A percentile compares a stretch with the other conserved stretches of the same genome.
These are phyloP conservation scores for Phenganax stokvisi DNA, from an alignment of 92 coral and sea anemone species.

Conservation along the genomic window DNA sequence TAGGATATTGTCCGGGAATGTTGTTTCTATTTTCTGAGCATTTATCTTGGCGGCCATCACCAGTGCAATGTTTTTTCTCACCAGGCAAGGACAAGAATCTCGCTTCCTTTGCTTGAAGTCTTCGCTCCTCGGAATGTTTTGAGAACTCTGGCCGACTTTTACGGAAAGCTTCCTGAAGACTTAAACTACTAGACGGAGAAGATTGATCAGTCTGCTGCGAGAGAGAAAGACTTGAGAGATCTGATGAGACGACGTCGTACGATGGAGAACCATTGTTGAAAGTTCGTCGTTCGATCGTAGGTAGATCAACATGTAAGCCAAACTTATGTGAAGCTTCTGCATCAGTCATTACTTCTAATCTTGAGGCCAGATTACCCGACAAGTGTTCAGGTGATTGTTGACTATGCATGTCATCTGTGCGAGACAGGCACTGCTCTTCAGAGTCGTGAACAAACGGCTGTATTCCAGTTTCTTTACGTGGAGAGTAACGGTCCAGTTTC, in stretches of 20 bases:
- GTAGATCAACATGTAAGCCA: slow-evolving; percentile 1
- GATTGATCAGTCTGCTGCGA: slow-evolving; percentile 12
- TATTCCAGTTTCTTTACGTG: not conserved
- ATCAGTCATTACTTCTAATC: not conserved
- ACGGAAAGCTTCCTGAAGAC: slow-evolving; percentile 60
- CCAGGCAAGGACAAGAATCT: slow-evolving; percentile 37
- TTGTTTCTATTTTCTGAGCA: not conserved
- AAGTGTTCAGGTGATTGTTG: not conserved
- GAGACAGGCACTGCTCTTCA: not conserved
- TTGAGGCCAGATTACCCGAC: not conserved
- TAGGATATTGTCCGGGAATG: not conserved
- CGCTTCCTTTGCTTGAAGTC: slow-evolving; percentile 48
- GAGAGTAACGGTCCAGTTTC: not conserved
- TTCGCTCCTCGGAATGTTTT: slow-evolving; percentile 52
- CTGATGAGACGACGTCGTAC: slow-evolving; percentile 16
- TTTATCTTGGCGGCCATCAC: not conserved
- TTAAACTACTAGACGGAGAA: not conserved
- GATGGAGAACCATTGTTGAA: not conserved
- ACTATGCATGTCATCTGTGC: not conserved
- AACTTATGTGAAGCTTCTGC: slow-evolving; percentile 4
- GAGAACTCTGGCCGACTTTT: slow-evolving; percentile 46
- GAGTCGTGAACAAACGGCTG: not conserved
- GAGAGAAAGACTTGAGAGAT: slow-evolving; percentile 19
- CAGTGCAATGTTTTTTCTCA: slow-evolving; percentile 28
- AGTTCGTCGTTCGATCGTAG: not conserved